Base-by-base conservation (phyloP, 2,113 vertebrate genomes). In the Baryphthengus martii region DNA sequence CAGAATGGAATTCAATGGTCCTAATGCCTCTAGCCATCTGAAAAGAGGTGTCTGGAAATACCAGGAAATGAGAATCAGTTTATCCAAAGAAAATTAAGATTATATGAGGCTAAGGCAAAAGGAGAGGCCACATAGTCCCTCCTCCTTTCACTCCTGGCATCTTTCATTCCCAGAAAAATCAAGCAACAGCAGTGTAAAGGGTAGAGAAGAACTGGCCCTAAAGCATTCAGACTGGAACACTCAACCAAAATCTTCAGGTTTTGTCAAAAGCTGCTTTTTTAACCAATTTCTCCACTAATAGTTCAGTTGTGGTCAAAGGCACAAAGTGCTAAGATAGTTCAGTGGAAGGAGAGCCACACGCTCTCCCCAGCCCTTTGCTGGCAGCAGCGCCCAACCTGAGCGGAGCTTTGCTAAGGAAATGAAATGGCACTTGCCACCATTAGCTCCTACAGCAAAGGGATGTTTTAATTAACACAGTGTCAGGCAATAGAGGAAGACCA, bases 401-500 rank as follows among this genome's bases (percentile, higher is more conserved):
- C 70, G 10, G 44, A 35, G 59, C 81, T 50, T 25, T 3, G 3
- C 37, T 39, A 3, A 11, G 65, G 23, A 77, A 85, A 56, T 4
- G 4, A 1, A 18, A 74, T 0, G 21, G 44, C 78, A 65, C 65
- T 81, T 37, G 3, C 79, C 90, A 75, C 56, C 56, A 63, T 7
- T 82, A 76, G 61, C 73, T 90, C 85, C 87, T 33, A 13, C 79
- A 56, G 76, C 61, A 77, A 66, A 62, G 67, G 59, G 79, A 91
- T 65, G 59, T 35, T 92, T 93, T 85, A 95, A 96, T 95, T 92
- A 96, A 77, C 24, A 8, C 71, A 17, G 63, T 71, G 83, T 82
- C 90, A 95, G 40, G 59, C 76, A 82, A 93, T 1, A 21, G 80
- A 92, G 66, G 33, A 93, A 95, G 93, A 96, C 71, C 92, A 92